Conservation (phyloP, 2,113 vertebrate species). For the Tragulus kanchil region DNA sequence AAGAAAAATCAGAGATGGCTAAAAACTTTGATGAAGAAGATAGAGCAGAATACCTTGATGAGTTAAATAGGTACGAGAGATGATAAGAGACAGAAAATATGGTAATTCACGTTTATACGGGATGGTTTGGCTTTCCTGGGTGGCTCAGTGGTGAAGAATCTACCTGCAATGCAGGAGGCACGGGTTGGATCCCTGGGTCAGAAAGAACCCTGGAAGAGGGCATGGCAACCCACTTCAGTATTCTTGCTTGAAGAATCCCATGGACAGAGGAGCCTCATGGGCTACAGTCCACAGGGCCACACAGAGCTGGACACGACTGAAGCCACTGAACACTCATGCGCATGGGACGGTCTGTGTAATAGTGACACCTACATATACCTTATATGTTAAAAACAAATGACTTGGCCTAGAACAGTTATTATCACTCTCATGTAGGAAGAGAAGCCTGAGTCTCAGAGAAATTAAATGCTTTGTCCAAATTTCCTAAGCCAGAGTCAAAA, state of each 20-base stretch:
- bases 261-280: too few species aligned
- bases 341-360: too few species aligned
- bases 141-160: too few species aligned
- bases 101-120: neutral
- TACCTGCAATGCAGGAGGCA: too few species aligned
- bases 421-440: neutral
- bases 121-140: too few species aligned
- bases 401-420: neutral
- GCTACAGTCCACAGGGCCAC: too few species aligned
- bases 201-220: too few species aligned
- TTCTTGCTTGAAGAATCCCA: too few species aligned
- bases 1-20: conserved; percentile 32
- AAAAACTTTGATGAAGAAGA: neutral
- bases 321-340: too few species aligned
- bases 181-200: too few species aligned
- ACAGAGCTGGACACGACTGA: too few species aligned
- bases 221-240: too few species aligned
- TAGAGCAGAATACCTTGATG: neutral
- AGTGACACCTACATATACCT: neutral
- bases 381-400: neutral
- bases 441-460: neutral
- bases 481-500: neutral
- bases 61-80: neutral
- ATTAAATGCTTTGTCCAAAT: neutral
- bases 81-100: neutral